A percentile compares a stretch with the other conserved stretches of the same genome.
phyloP scores from a whole-genome alignment of 2,888 invertebrate species.

The Colletes collaris region DNA sequence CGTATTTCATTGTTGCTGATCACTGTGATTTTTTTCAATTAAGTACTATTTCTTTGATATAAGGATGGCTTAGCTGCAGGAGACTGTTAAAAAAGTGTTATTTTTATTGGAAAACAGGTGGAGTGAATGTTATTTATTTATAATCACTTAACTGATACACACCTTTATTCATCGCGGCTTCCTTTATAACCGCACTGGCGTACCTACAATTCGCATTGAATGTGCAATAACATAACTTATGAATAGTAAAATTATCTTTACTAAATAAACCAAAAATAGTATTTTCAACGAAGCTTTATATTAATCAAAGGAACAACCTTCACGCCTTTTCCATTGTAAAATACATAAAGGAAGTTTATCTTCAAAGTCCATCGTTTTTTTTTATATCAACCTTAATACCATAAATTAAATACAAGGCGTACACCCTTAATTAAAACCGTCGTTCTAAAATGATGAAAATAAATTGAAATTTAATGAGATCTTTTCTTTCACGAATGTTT shows the following conservation, averaged over 20 bases:
- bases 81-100: background rate
- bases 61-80: background rate
- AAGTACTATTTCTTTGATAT: background rate
- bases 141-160: conserved; percentile 18
- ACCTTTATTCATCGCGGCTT: conserved; percentile 4
- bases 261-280: conserved; percentile 29
- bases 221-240: conserved; percentile 26
- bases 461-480: conserved; percentile 25
- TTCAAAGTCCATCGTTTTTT: background rate
- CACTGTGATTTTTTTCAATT: background rate
- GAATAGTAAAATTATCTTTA: conserved; percentile 26
- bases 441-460: background rate
- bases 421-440: background rate
- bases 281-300: conserved; percentile 7
- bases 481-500: conserved; percentile 4
- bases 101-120: background rate
- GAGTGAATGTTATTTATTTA: conserved; percentile 22
- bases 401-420: conserved; percentile 7
- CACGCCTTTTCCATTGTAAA: conserved; percentile 4
- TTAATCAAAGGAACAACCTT: conserved; percentile 49
- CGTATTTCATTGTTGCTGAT: background rate
- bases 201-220: conserved; percentile 37
- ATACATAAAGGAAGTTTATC: background rate
- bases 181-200: conserved; percentile 5
- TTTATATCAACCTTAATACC: conserved; percentile 12